These are phyloP conservation scores for Gymnobelideus leadbeateri DNA, from an alignment of 2,113 vertebrate species.

Conservation along the genomic window DNA sequence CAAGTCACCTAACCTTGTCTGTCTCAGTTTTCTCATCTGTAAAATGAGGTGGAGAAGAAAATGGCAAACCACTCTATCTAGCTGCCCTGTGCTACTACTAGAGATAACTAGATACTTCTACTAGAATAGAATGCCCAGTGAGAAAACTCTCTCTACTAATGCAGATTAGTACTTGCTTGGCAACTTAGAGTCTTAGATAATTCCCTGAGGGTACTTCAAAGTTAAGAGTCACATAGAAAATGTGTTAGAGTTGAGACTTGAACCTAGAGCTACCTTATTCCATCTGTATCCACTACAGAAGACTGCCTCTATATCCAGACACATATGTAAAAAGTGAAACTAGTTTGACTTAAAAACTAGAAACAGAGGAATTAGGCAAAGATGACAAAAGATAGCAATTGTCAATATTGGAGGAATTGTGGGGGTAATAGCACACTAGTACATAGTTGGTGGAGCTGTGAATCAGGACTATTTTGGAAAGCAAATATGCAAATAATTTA, in stretches of 20 bases:
- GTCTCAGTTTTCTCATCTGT: not conserved
- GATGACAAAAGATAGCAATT: not conserved
- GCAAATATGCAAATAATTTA: not conserved
- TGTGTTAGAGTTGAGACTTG: too few species aligned
- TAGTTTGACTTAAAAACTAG: not conserved
- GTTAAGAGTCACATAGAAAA: too few species aligned
- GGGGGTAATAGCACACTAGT: not conserved
- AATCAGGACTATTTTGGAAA: not conserved
- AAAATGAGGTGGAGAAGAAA: not conserved
- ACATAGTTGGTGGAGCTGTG: not conserved
- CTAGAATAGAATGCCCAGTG: not conserved
- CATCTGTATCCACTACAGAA: too few species aligned
- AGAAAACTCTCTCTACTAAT: not conserved
- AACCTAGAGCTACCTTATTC: too few species aligned
- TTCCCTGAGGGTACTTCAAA: too few species aligned
- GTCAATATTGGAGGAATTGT: not conserved
- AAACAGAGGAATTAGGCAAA: not conserved
- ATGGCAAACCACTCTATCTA: not conserved
- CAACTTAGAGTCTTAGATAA: too few species aligned
- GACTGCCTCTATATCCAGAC: too few species aligned
- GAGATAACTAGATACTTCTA: not conserved
- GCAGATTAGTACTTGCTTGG: too few species aligned
- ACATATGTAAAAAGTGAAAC: not conserved
- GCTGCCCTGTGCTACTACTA: not conserved
- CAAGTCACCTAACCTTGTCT: not conserved